Evolutionary conservation across 2,888 invertebrate genomes (phyloP), one percentile per base, ranked within the genome.

Genomic region (Tethea ocularis): DNA sequence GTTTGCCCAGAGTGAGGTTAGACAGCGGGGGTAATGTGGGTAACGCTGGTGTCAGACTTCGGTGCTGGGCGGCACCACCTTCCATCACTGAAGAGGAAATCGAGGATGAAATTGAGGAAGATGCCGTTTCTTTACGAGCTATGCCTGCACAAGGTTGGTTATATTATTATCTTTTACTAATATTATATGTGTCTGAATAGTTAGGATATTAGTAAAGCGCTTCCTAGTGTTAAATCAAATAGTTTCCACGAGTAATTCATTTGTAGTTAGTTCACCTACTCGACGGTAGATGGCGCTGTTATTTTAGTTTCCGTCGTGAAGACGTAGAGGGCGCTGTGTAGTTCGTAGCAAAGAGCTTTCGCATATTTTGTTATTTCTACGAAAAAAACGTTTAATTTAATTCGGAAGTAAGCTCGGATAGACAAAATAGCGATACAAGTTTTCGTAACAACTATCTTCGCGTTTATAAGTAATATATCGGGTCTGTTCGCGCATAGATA

Each of bases 41-140:
- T 81, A 94, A 84, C 84, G 94, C 80, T 86, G 96, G 96, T 77
- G 94, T 94, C 59, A 87, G 94, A 62, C 87, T 94, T 26, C 89
- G 95, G 51, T 94, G 94, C 72, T 93, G 95, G 86, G 94, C 94
- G 29, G 95, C 95, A 10, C 95, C 95, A 5, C 95, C 95, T 0
- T 95, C 95, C 24, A 94, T 95, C 64, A 94, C 95, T 56, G 95
- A 95, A 75, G 95, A 95, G 83, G 95, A 95, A 71, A 93, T 94
- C 36, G 95, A 94, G 62, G 94, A 94, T 60, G 93, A 94, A 62
- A 91, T 94, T 61, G 95, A 94, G 60, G 95, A 94, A 73, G 94
- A 94, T 74, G 94, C 95, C 0, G 94, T 95, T n/a, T 95, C 95
- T 15, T 86, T 96, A 60, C 91, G 95, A 69, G 95, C 95, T 63